phyloP scores from a whole-genome alignment of 2,888 invertebrate genomes.

The Plagodis pulveraria region DNA sequence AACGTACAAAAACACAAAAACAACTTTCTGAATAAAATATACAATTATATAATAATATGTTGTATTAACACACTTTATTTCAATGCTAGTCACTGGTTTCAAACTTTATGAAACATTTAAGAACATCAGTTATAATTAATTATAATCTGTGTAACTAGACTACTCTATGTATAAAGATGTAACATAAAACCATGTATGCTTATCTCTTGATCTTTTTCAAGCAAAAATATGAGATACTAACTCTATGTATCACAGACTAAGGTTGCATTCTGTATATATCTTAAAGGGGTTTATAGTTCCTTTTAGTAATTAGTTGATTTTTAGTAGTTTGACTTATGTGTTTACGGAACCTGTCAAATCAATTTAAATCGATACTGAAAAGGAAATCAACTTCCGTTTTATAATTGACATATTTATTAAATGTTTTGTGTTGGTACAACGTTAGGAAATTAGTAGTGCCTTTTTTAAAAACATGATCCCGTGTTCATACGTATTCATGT shows the following conservation, averaged over 20 bases:
- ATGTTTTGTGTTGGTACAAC: slow-evolving; percentile 19
- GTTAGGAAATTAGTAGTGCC: no score
- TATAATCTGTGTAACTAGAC: slow-evolving; percentile 7
- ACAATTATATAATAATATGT: no score
- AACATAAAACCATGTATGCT: slow-evolving; percentile 25
- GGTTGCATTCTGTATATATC: not conserved
- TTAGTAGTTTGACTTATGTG: slow-evolving; percentile 7
- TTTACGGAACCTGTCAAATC: slow-evolving; percentile 21
- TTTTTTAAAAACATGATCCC: no score
- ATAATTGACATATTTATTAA: slow-evolving; percentile 32
- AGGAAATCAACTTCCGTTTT: slow-evolving; percentile 35
- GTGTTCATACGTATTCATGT: no score
- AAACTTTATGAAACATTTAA: no score
- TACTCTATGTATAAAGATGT: slow-evolving; percentile 25
- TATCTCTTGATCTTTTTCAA: slow-evolving; percentile 22
- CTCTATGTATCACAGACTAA: slow-evolving; percentile 3
- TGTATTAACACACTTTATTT: no score
- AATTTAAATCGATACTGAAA: slow-evolving; percentile 34
- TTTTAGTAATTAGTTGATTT: slow-evolving; percentile 1
- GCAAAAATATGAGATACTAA: not conserved
- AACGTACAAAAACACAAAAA: no score
- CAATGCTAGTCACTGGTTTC: no score
- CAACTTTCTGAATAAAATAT: no score
- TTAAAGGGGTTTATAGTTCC: not conserved
- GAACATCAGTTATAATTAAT: not conserved